These are phyloP conservation scores for Chloroceryle inda DNA, from an alignment of 2,797 vertebrate species.

Conservation along the genomic window DNA sequence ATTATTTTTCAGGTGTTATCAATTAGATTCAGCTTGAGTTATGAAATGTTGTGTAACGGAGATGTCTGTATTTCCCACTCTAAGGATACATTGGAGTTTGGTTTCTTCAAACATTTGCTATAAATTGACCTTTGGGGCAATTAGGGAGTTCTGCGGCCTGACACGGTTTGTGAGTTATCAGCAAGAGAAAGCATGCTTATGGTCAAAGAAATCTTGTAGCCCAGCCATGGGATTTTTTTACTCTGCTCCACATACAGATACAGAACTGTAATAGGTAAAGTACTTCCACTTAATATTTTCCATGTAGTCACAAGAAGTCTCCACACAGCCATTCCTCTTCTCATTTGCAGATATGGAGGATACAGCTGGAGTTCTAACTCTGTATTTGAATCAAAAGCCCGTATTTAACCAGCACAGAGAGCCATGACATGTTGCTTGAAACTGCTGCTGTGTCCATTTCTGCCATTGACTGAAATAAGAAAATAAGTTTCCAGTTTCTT, in stretches of 20 bases:
- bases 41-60: neutral
- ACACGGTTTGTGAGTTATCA: neutral
- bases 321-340: neutral
- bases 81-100: neutral
- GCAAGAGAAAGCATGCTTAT: neutral
- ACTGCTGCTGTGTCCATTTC: neutral
- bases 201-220: neutral
- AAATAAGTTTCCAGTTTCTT: neutral
- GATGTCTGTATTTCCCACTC: neutral
- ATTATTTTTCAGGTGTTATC: constrained; percentile 7
- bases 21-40: neutral
- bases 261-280: neutral
- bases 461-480: neutral
- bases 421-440: neutral
- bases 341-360: neutral
- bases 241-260: neutral
- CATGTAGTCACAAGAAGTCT: neutral
- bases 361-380: neutral
- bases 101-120: neutral
- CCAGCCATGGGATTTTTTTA: neutral
- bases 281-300: neutral
- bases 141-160: neutral
- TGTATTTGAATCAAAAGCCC: neutral
- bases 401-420: neutral
- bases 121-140: neutral